phyloP scores from a whole-genome alignment of 2,797 vertebrate species.

The Monodelphis domestica region DNA sequence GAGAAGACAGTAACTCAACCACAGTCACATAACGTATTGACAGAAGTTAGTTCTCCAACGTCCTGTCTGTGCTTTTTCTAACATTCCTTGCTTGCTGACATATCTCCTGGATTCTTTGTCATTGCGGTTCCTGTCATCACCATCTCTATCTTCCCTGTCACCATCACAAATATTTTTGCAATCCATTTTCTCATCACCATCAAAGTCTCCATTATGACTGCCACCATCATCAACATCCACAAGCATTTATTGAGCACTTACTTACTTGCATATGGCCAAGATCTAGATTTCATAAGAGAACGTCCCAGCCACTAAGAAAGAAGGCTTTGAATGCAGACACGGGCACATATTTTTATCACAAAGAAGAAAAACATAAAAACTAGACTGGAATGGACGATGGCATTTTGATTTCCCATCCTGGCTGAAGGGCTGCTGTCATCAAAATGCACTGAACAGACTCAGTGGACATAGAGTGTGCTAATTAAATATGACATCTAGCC shows the following conservation, averaged over 20 bases:
- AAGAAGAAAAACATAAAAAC: not conserved
- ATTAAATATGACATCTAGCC: not conserved
- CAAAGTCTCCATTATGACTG: not conserved
- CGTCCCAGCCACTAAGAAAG: not conserved
- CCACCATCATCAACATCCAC: not conserved
- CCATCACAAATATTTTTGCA: not conserved
- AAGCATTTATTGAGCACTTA: not conserved
- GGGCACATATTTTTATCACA: not conserved
- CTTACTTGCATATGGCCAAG: not conserved
- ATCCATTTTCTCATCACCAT: not conserved
- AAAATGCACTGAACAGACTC: not conserved
- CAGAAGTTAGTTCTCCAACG: not conserved
- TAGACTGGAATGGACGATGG: not conserved
- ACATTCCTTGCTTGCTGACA: not conserved
- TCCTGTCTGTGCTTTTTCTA: not conserved
- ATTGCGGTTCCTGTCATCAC: not conserved
- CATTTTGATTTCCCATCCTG: not conserved
- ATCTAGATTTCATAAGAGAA: not conserved
- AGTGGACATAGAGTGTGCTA: not conserved
- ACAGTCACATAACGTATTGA: not conserved
- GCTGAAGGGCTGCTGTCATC: not conserved
- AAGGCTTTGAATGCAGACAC: not conserved
- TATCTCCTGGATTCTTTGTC: not conserved
- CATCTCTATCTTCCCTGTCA: not conserved
- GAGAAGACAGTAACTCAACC: not conserved